These are phyloP conservation scores for Eulacestoma nigropectus DNA, from an alignment of 2,113 vertebrate genomes.

Conservation along the genomic window DNA sequence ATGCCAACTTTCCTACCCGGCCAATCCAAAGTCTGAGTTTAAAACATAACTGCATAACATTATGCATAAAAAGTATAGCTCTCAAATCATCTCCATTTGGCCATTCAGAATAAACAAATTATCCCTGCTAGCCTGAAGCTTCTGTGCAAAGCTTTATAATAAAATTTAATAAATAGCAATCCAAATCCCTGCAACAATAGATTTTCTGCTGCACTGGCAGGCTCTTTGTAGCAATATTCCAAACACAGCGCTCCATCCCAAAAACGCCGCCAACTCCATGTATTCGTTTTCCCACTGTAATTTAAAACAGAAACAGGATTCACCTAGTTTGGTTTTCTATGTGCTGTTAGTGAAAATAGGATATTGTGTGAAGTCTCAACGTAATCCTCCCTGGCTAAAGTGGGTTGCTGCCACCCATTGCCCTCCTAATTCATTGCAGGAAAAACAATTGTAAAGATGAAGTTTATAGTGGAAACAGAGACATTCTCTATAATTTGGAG, in stretches of 20 bases:
- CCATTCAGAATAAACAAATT: conserved; percentile 16
- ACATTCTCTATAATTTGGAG: conserved; percentile 41
- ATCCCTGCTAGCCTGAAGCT: conserved; percentile 20
- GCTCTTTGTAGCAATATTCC: conserved; percentile 47
- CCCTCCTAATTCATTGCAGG: conserved; percentile 47
- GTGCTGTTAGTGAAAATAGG: conserved; percentile 6
- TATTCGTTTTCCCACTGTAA: conserved; percentile 47
- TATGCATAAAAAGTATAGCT: background rate
- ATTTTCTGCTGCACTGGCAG: conserved; percentile 47
- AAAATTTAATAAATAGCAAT: conserved; percentile 37
- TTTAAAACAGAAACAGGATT: conserved; percentile 44
- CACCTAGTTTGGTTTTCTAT: conserved; percentile 17
- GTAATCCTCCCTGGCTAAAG: conserved; percentile 2
- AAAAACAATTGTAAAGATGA: conserved; percentile 15
- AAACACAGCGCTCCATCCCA: background rate
- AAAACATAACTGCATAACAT: conserved; percentile 10
- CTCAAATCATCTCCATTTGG: background rate
- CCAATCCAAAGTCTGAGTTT: background rate
- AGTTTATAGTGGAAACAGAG: conserved; percentile 29
- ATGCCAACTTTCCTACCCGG: background rate
- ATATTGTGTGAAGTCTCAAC: background rate
- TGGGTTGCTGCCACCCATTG: conserved; percentile 44
- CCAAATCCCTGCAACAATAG: conserved; percentile 51
- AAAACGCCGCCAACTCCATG: background rate
- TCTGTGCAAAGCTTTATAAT: conserved; percentile 21